Evolutionary conservation across 2,888 invertebrate genomes (phyloP), one percentile per base, ranked within the genome.

Genomic region (Notodonta dromedarius): DNA sequence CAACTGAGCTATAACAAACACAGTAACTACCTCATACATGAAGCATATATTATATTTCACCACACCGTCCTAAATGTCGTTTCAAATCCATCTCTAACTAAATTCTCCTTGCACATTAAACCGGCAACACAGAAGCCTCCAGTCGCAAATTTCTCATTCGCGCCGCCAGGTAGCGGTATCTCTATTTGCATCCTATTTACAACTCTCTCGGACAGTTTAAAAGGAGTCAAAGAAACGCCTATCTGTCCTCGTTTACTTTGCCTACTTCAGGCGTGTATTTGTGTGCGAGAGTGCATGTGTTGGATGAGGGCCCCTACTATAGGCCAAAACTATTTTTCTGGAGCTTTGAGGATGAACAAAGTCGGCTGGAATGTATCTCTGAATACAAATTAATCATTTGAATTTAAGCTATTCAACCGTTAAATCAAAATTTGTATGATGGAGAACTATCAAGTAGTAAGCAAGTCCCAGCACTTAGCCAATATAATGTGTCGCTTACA

Each of bases 121-220:
- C 5, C 52, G 35, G 13, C 35, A 50, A 50, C 12, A 13, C 35
- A 5, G 24, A 7, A 24, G 16, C 24, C 13, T 46, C 32, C 57
- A n/a, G 48, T 16, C 54, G 39, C 54, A 54, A 57, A 58, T 88
- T 84, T 80, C 74, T 80, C 86, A 90, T 91, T 91, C 90, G 87
- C 75, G 80, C 75, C 76, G 75, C 71, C 78, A 79, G 79, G 75
- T 79, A 77, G 81, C 78, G 84, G 78, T 93, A 93, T 93, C 92
- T 89, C 77, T 91, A 88, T 92, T 93, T 93, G 88, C 91, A 92
- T 92, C 91, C 87, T 90, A 90, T 93, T 93, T 91, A 92, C 79
- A 84, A 79, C 85, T 86, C 84, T 86, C 88, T 85, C 82, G 87
- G 87, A 87, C 88, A 86, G 85, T 84, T 51, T 88, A 88, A 87